phyloP scores from a whole-genome alignment of 2,797 vertebrate species.

The Sebastes oblongus region DNA sequence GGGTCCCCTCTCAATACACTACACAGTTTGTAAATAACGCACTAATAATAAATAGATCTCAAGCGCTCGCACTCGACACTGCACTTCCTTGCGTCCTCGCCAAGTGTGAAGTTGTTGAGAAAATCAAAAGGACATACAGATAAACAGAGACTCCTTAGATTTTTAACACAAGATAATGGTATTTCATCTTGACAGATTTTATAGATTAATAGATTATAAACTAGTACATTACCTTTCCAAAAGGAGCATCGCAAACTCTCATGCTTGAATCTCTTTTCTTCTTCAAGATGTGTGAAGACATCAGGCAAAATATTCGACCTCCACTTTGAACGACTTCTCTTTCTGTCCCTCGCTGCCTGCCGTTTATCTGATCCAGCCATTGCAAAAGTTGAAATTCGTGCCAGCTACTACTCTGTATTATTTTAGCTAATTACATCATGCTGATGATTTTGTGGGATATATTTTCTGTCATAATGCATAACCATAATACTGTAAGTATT shows the following conservation, averaged over 20 bases:
- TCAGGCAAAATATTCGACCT: neutral
- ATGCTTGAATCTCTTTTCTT: neutral
- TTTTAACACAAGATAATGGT: neutral
- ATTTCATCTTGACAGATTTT: neutral
- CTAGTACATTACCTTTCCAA: neutral
- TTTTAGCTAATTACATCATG: neutral
- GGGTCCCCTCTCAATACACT: neutral
- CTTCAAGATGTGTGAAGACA: neutral
- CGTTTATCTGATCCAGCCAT: neutral
- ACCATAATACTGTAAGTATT: too few species aligned
- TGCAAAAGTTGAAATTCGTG: neutral
- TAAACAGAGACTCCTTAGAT: neutral
- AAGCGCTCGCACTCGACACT: neutral
- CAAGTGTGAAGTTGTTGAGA: neutral
- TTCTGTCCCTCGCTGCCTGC: neutral
- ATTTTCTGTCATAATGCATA: too few species aligned
- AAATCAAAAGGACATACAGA: neutral
- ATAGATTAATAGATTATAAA: neutral
- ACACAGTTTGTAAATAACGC: neutral
- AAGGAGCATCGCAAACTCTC: neutral
- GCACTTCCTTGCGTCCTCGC: neutral
- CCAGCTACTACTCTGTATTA: neutral
- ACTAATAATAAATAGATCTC: neutral
- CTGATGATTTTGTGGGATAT: neutral
- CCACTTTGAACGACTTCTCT: neutral